Conservation (phyloP, 2,797 vertebrate species). For the Alfaro cultratus region DNA sequence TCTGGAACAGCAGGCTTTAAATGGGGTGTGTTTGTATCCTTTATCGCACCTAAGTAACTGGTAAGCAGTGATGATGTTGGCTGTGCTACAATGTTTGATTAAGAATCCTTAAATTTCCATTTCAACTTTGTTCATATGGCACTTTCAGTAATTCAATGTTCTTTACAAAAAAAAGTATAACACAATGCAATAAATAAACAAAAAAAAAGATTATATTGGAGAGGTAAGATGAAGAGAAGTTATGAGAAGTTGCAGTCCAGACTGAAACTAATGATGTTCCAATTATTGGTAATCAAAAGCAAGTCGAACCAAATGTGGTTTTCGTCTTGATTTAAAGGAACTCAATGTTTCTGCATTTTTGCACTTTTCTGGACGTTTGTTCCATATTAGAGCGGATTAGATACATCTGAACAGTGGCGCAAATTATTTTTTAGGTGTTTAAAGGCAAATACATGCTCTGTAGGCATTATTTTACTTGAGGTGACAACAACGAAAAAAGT, state of each 20-base stretch:
- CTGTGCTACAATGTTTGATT: background rate
- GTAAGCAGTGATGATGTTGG: background rate
- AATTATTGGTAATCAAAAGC: too few species aligned
- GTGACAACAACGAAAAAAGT: background rate
- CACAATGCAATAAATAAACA: background rate
- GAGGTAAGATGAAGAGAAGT: background rate
- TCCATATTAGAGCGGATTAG: background rate
- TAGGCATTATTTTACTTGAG: background rate
- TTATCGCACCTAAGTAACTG: background rate
- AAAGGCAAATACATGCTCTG: background rate
- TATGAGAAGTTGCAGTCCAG: background rate
- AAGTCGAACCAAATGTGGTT: background rate
- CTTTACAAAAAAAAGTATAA: background rate
- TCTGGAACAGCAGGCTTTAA: background rate
- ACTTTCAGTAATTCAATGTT: background rate
- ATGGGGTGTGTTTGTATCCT: background rate
- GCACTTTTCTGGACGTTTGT: background rate
- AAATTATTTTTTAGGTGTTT: background rate
- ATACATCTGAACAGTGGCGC: background rate
- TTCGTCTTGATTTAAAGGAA: background rate
- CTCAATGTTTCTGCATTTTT: background rate
- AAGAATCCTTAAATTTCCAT: background rate
- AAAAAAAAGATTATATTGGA: background rate
- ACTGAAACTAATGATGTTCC: too few species aligned
- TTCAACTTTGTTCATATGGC: background rate